phyloP scores from a whole-genome alignment of 2,113 vertebrate species.

The Tachuris rubrigastra region DNA sequence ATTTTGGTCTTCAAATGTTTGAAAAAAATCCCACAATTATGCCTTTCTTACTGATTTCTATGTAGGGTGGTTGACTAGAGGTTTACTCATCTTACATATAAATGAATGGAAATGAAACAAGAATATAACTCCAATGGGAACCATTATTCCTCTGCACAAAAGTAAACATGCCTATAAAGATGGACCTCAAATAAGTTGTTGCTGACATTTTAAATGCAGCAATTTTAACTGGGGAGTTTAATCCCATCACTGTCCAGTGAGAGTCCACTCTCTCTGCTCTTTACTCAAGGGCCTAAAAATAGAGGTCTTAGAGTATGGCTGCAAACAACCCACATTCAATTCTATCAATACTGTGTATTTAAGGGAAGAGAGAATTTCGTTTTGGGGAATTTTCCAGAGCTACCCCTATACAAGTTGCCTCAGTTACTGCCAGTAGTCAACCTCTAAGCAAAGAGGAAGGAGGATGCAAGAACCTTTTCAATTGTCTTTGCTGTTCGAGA shows the following conservation, averaged over 20 bases:
- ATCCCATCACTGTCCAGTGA: background rate
- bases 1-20: background rate
- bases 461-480: background rate
- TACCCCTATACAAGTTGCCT: background rate
- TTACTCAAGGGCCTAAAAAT: background rate
- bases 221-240: background rate
- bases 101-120: background rate
- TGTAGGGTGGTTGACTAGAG: background rate
- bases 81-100: background rate
- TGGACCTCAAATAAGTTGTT: background rate
- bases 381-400: background rate
- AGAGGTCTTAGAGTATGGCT: background rate
- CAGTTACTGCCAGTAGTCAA: background rate
- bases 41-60: background rate
- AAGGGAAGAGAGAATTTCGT: background rate
- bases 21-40: background rate
- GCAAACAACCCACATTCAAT: background rate
- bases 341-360: background rate
- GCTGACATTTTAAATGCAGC: background rate
- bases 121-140: background rate
- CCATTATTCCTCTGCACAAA: background rate
- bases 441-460: background rate
- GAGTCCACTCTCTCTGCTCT: background rate
- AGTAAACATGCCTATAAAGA: background rate
- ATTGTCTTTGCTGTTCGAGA: background rate